Evolutionary conservation across 2,113 vertebrate species (phyloP).

Genomic region (Regulus satrapa): DNA sequence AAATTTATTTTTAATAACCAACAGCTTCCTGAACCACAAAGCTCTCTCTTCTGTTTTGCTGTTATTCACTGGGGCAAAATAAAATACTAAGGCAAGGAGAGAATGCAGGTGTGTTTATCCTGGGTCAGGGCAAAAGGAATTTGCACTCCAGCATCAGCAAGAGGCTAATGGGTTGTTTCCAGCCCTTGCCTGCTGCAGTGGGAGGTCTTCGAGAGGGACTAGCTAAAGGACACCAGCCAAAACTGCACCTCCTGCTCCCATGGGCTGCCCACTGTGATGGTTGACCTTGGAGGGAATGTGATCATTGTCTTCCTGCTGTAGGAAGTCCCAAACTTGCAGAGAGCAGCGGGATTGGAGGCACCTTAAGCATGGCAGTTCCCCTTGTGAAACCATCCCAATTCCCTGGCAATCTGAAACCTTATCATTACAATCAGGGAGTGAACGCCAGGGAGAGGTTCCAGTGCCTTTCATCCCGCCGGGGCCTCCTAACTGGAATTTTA

Average conservation of each 20-base stretch:
- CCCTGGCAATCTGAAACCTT: neutral
- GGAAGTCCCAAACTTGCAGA: neutral
- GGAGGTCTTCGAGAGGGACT: neutral
- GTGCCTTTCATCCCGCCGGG: rapidly evolving
- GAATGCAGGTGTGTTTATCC: slow-evolving; percentile 23
- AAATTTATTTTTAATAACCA: slow-evolving; percentile 60
- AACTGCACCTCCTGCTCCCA: neutral
- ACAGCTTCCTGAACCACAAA: slow-evolving; percentile 42
- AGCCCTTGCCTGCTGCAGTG: neutral
- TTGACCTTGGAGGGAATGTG: neutral
- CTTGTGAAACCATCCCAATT: neutral
- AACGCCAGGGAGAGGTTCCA: neutral
- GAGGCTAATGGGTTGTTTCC: neutral
- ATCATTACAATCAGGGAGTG: neutral
- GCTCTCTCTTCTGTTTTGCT: slow-evolving; percentile 14
- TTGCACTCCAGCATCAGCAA: neutral
- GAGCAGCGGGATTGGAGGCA: neutral
- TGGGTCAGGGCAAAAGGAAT: slow-evolving; percentile 3
- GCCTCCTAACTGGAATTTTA: neutral
- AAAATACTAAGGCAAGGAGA: neutral
- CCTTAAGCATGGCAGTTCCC: neutral
- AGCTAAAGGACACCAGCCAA: neutral
- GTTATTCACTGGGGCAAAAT: neutral
- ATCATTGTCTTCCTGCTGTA: neutral
- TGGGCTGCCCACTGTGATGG: rapidly evolving